Evolutionary conservation across 2,113 vertebrate genomes (phyloP).

Genomic region (Trichomycterus rosablanca): DNA sequence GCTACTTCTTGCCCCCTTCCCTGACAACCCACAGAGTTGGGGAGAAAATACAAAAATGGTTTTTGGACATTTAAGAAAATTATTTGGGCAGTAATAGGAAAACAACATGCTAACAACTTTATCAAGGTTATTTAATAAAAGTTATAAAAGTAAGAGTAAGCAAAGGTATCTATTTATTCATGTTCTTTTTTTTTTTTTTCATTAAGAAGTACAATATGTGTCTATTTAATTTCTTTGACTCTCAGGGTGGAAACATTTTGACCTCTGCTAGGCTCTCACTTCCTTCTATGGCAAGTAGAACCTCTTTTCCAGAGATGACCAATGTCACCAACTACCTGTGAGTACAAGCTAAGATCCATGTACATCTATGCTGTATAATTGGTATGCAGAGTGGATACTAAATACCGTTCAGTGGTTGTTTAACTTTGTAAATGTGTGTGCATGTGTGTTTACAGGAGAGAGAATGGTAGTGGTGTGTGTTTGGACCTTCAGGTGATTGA

Average conservation of each 20-base stretch:
- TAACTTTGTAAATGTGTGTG: constrained; percentile 11
- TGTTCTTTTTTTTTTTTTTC: too few relatives aligned
- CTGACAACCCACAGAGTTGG: constrained; percentile 37
- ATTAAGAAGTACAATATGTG: neutral
- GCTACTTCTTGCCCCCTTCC: neutral
- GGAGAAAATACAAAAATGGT: neutral
- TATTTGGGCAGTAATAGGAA: too few relatives aligned
- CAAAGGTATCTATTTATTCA: too few relatives aligned
- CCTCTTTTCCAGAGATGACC: constrained; percentile 84
- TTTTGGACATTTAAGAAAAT: neutral
- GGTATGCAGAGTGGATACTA: too few relatives aligned
- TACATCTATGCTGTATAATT: neutral
- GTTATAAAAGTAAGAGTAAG: too few relatives aligned
- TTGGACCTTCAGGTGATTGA: constrained; percentile 95
- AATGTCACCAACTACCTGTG: constrained; percentile 92
- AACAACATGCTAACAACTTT: too few relatives aligned
- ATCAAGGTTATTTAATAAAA: too few relatives aligned
- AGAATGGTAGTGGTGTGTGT: constrained; percentile 88
- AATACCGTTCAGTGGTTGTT: neutral
- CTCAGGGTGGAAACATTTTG: constrained; percentile 84
- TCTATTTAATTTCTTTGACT: neutral
- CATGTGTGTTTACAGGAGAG: constrained; percentile 69
- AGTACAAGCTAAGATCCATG: constrained; percentile 54
- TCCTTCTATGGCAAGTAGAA: constrained; percentile 89
- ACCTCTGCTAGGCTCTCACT: constrained; percentile 82